Conservation (phyloP, 2,888 invertebrate species). For the Podotricha telesiphe region DNA sequence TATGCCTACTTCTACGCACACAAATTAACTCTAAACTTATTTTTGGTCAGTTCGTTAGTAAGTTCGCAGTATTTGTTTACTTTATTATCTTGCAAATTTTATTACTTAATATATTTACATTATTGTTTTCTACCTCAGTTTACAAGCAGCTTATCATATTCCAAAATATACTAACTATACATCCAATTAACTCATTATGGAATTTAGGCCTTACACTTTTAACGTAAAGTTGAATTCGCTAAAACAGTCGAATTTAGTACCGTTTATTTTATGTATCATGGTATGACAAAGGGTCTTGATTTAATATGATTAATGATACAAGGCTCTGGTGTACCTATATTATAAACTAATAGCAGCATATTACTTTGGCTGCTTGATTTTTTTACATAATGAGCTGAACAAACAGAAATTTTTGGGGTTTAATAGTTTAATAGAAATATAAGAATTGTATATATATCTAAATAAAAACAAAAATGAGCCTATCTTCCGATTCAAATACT, state of each 20-base stretch:
- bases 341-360: conserved; percentile 9
- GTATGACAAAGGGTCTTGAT: conserved; percentile 40
- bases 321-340: conserved; percentile 21
- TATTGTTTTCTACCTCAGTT: conserved; percentile 29
- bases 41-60: too few species aligned
- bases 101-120: conserved; percentile 16
- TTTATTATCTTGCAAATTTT: conserved; percentile 7
- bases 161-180: conserved; percentile 17
- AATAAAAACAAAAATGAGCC: too few species aligned
- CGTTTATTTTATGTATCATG: conserved; percentile 25
- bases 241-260: not conserved
- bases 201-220: not conserved
- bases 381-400: not conserved
- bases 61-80: too few species aligned
- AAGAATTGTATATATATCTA: too few species aligned
- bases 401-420: too few species aligned
- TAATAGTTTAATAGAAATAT: too few species aligned
- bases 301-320: conserved; percentile 39
- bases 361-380: not conserved
- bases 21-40: too few species aligned
- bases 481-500: too few species aligned
- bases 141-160: conserved; percentile 23
- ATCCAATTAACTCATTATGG: not conserved
- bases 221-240: not conserved
- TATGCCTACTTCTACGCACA: too few species aligned